Evolutionary conservation across 2,888 invertebrate genomes (phyloP).

Genomic region (Noctua pronuba): DNA sequence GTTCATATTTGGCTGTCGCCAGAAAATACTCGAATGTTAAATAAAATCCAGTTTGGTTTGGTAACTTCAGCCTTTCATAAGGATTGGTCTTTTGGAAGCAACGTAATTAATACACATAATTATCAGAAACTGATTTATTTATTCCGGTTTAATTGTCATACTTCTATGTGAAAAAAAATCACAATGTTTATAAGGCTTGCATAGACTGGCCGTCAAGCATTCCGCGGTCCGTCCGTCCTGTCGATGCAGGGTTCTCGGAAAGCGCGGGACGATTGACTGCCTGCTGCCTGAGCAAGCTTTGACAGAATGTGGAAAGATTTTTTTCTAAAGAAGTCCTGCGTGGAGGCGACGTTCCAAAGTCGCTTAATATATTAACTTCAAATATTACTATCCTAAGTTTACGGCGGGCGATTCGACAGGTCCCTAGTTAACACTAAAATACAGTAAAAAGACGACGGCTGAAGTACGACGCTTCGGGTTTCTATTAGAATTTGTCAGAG

Average conservation of each 20-base stretch:
- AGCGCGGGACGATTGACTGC: slow-evolving; percentile 26
- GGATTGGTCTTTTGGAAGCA: slow-evolving; percentile 22
- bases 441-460: slow-evolving; percentile 47
- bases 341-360: slow-evolving; percentile 73
- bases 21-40: not conserved
- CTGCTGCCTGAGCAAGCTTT: slow-evolving; percentile 40
- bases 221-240: slow-evolving; percentile 1
- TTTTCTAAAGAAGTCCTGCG: slow-evolving; percentile 74
- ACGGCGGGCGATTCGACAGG: slow-evolving; percentile 71
- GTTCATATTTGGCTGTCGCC: not conserved
- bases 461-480: slow-evolving; percentile 37
- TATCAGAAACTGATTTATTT: slow-evolving; percentile 76
- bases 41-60: slow-evolving; percentile 15
- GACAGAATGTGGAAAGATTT: slow-evolving; percentile 69
- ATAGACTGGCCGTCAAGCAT: slow-evolving; percentile 31
- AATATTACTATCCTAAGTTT: slow-evolving; percentile 69
- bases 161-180: slow-evolving; percentile 76
- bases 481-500: slow-evolving; percentile 47
- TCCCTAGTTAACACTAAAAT: slow-evolving; percentile 62
- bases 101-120: slow-evolving; percentile 75
- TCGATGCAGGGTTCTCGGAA: not conserved
- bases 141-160: slow-evolving; percentile 81
- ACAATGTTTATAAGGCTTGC: slow-evolving; percentile 69
- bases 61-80: slow-evolving; percentile 13
- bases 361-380: slow-evolving; percentile 66